Percentiles rank a stretch among this genome's conserved stretches.
phyloP scores from a whole-genome alignment of 2,797 vertebrate species.

The Spheniscus humboldti region DNA sequence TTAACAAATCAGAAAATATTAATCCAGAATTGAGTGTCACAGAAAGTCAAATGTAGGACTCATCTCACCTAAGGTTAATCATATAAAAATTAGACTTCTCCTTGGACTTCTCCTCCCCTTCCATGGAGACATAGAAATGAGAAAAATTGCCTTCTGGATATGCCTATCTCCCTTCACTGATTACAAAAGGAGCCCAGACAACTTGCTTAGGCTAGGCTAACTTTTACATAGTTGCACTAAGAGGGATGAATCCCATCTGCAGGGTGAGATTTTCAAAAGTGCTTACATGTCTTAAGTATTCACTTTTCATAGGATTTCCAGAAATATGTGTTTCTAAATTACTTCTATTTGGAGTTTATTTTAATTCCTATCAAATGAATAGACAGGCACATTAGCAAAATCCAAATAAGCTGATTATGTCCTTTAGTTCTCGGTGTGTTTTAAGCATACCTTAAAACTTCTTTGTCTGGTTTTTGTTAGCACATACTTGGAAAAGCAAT shows the following conservation, averaged over 20 bases:
- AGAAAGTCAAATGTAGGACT: background rate
- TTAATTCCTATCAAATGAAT: background rate
- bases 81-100: background rate
- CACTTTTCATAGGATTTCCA: background rate
- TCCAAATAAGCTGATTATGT: background rate
- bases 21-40: background rate
- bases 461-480: background rate
- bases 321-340: background rate
- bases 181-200: background rate
- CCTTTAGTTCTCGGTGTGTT: background rate
- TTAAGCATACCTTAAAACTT: background rate
- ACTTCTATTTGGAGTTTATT: background rate
- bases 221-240: background rate
- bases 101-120: background rate
- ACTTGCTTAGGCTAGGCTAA: background rate
- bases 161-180: accelerated
- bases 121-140: background rate
- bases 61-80: background rate
- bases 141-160: background rate
- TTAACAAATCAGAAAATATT: background rate
- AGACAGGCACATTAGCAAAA: background rate
- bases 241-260: background rate
- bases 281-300: background rate
- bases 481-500: background rate
- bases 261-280: background rate